Conservation (phyloP, 2,113 vertebrate species). For the Ammodytes marinus region DNA sequence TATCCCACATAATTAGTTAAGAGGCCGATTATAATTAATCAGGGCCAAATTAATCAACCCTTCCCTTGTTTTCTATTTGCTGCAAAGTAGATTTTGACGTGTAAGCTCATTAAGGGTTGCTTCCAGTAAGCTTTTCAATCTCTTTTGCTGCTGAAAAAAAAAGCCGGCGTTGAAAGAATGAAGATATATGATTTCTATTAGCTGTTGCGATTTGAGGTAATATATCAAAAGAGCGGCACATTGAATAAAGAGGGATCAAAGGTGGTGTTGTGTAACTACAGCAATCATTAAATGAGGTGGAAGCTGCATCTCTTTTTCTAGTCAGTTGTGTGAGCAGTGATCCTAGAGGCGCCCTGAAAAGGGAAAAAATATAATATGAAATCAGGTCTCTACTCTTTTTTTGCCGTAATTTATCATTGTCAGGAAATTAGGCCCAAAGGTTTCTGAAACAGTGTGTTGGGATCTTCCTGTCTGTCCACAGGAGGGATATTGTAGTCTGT, state of each 20-base stretch:
- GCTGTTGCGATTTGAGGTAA: constrained; percentile 48
- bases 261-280: constrained; percentile 61
- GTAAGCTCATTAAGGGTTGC: constrained; percentile 40
- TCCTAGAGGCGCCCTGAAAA: constrained; percentile 1
- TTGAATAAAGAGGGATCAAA: constrained; percentile 56
- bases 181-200: constrained; percentile 71
- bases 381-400: constrained; percentile 22
- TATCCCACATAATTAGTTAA: constrained; percentile 57
- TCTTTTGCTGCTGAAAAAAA: constrained; percentile 43
- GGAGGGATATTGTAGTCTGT: constrained; percentile 25
- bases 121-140: constrained; percentile 35
- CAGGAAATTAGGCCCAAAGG: constrained; percentile 50
- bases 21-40: constrained; percentile 52
- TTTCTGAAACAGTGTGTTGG: not conserved
- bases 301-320: constrained; percentile 42
- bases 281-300: constrained; percentile 62
- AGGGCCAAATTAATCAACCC: constrained; percentile 58
- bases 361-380: not conserved
- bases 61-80: constrained; percentile 39
- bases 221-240: constrained; percentile 46
- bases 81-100: constrained; percentile 25
- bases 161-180: constrained; percentile 38
- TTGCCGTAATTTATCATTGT: constrained; percentile 52
- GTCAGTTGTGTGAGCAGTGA: constrained; percentile 20
- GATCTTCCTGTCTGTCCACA: constrained; percentile 28